Evolutionary conservation across 37 sponge, comb jelly and placozoan genomes (phyloP).

Genomic region (Aphrocallistes beatrix): DNA sequence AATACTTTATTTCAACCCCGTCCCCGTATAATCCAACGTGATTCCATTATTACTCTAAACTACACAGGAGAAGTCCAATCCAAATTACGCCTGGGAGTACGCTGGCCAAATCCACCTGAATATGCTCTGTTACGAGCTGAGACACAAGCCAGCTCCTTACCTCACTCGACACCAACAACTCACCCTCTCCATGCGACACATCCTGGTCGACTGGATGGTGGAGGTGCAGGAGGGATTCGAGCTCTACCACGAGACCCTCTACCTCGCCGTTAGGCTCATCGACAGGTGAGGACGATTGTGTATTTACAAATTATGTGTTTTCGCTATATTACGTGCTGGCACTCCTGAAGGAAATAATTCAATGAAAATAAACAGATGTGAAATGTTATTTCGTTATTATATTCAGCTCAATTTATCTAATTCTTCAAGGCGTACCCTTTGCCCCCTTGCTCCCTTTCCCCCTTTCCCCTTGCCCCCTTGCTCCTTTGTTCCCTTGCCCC

Average conservation of each 20-base stretch:
- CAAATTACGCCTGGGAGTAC: background rate
- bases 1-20: no score
- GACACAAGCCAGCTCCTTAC: conserved; percentile 28
- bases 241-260: conserved; percentile 95
- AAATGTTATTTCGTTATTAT: no score
- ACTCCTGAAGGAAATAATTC: no score
- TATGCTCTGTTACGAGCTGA: background rate
- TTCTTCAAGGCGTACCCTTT: no score
- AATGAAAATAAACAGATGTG: no score
- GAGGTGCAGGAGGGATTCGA: conserved; percentile 98
- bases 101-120: background rate
- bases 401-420: no score
- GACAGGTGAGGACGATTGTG: conserved; percentile 33
- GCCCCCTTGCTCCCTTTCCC: no score
- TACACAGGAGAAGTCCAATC: conserved; percentile 10
- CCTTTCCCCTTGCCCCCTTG: no score
- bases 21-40: background rate
- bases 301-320: no score
- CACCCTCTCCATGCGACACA: conserved; percentile 57
- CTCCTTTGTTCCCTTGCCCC: no score
- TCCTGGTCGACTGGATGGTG: conserved; percentile 97
- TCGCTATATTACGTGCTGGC: no score
- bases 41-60: no score
- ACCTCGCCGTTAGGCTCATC: conserved; percentile 77
- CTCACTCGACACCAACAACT: conserved; percentile 54